Base-by-base conservation (phyloP, 2,113 vertebrate species). In the Nerophis ophidion region DNA sequence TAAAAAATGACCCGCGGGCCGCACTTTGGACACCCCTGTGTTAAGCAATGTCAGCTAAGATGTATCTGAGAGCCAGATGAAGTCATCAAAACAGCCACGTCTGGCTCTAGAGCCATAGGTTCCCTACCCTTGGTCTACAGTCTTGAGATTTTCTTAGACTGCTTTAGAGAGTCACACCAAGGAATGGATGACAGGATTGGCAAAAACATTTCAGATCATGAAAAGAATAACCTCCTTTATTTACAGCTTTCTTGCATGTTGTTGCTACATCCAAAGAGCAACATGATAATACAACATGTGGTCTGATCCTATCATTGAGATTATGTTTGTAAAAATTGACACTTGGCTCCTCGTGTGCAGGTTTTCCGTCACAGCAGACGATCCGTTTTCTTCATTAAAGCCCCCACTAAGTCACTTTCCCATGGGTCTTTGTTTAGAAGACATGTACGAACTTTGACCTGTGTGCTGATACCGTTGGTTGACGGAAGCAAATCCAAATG, bases 391-490 rank as follows among this genome's bases (percentile, higher is more conserved):
- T 77, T 88, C 84, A 86, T 86, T 84, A 86, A 81, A 42, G 1
- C 44, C 34, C 50, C 46, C 51, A 74, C 66, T 67, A 61, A 62
- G 68, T 81, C 60, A 53, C 66, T 78, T 85, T 88, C 85, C 84
- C 85, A 88, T 57, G 87, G 66, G 68, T 72, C 67, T 80, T 65
- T 80, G 79, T 87, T 85, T 80, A 82, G 76, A 69, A 82, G 84
- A 71, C 67, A 77, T 60, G 57, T 66, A 65, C 81, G 74, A 88
- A 79, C 84, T 78, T 11, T 72, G 81, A 80, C 82, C 81, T 63
- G 38, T n/a, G 7, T 59, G 80, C 77, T 83, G 87, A 85, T 80
- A 85, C 64, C 45, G 69, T 60, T 36, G 47, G 42, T 68, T 61
- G 57, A 70, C 66, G 66, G 8, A 60, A 53, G 58, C 55, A 19